Evolutionary conservation across 2,888 invertebrate genomes (phyloP), one percentile per base, ranked within the genome.

Genomic region (Macaria notata): DNA sequence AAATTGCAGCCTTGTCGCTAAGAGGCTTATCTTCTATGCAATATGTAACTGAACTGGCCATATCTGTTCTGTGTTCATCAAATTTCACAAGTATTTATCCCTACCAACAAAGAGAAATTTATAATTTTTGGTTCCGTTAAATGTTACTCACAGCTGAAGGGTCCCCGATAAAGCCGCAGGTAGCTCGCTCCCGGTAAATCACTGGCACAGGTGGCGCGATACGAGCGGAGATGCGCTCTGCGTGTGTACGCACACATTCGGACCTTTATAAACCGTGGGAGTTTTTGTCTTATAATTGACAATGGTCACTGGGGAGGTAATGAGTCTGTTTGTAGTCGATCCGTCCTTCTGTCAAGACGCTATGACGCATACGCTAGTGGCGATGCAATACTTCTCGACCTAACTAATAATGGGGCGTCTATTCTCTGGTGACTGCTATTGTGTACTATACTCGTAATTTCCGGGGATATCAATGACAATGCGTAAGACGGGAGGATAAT

Each of bases 231-330:
- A 88, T 87, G 88, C 84, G 84, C 85, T 88, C 86, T 89, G 88
- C 75, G 84, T 79, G 76, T 71, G 76, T 76, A 72, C 77, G 78
- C 79, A 76, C 79, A 77, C 81, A 77, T 72, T 66, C 81, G 75
- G 75, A 83, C 86, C 84, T 88, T 89, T 91, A 88, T 90, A 91
- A 86, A 82, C 88, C 88, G 89, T 89, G 90, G 83, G 89, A 90
- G 81, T 87, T 90, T 88, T 89, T 88, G 87, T 86, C 81, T 84
- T 82, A 73, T 83, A 84, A 87, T 83, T 85, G 83, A 88, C 88
- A 89, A 90, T 88, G 82, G 86, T 83, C 83, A 82, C 84, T 76
- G 75, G 81, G 82, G 83, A 85, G 82, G 81, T 89, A 90, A 90
- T 90, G 83, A 87, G 90, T 85, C 76, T 78, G 83, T 88, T 88